These are phyloP conservation scores for Priocnemis perturbator DNA, from an alignment of 2,888 invertebrate species.

Conservation along the genomic window DNA sequence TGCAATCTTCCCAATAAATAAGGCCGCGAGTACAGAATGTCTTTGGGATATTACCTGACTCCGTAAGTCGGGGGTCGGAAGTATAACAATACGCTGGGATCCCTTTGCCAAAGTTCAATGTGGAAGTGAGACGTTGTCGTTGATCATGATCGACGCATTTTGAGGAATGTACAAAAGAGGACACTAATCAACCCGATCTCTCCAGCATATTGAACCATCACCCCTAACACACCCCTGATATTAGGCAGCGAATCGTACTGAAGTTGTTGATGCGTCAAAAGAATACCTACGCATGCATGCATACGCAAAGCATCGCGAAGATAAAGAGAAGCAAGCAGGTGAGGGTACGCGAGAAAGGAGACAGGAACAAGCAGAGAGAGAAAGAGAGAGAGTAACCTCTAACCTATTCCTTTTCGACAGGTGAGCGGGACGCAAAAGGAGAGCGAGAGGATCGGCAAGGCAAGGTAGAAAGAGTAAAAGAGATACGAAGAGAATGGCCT, in stretches of 20 bases:
- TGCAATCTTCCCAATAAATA: too few species aligned
- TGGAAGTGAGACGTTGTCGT: too few species aligned
- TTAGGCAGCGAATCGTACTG: slow-evolving; percentile 1
- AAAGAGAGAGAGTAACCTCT: slow-evolving; percentile 37
- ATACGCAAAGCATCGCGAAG: background rate
- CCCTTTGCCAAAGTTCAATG: too few species aligned
- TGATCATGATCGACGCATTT: too few species aligned
- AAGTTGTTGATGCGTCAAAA: background rate
- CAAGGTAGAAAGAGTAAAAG: background rate
- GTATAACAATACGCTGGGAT: too few species aligned
- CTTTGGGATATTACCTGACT: too few species aligned
- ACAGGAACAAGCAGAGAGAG: background rate
- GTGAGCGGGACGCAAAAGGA: slow-evolving; percentile 16
- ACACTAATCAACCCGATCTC: background rate
- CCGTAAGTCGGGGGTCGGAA: too few species aligned
- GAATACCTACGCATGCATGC: background rate
- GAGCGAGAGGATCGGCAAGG: slow-evolving; percentile 4
- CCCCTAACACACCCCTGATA: slow-evolving; percentile 4
- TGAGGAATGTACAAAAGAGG: too few species aligned
- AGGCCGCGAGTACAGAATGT: too few species aligned
- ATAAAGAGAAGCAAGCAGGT: background rate
- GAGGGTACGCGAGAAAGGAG: background rate
- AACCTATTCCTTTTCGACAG: slow-evolving; percentile 39
- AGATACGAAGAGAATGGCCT: background rate
- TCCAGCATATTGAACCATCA: background rate